Evolutionary conservation across 2,113 vertebrate species (phyloP), one percentile per base, ranked within the genome.

Genomic region (Hiodon alosoides): DNA sequence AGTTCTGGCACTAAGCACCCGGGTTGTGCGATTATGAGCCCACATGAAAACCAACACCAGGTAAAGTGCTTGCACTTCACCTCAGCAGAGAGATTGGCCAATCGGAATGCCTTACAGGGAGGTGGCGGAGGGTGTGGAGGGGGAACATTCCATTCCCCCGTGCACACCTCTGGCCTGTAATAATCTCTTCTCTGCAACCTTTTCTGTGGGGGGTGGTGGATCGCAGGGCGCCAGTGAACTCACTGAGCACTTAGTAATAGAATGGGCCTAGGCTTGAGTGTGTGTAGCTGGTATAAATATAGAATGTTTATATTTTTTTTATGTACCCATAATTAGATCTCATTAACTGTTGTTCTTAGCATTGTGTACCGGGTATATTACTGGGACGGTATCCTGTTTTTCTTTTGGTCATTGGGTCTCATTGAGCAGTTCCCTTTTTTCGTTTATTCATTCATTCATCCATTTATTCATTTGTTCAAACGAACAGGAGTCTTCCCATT

Each of bases 1-100:
- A 70, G 82, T 71, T 84, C 31, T 67, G 61, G 68, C 17, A 57
- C 57, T 67, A 82, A 81, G 80, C 83, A 80, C 65, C 65, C 5
- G 72, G 65, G 10, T 73, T 78, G 31, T 14, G 7, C 75, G 53
- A 69, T 82, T 80, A 82, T 74, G 77, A 74, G 80, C 79, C 71
- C 85, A 78, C 79, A 81, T 78, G 78, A 78, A 84, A 86, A 81
- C 80, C 78, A 79, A 77, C 83, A 82, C 78, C 80, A 78, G 71
- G 17, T 60, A 62, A 67, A 75, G 16, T 7, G 46, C 16, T 50
- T n/a, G 57, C 65, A 9, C n/a, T 2, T 13, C 57, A 59, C 48
- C 48, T 53, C 59, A 14, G 60, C 17, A 50, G 50, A 71, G 31
- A 31, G 60, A 60, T 51, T 5, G 60, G 59, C 60, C 67, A 65